Conservation (phyloP, 2,113 vertebrate species). For the Tragelaphus imberbis region DNA sequence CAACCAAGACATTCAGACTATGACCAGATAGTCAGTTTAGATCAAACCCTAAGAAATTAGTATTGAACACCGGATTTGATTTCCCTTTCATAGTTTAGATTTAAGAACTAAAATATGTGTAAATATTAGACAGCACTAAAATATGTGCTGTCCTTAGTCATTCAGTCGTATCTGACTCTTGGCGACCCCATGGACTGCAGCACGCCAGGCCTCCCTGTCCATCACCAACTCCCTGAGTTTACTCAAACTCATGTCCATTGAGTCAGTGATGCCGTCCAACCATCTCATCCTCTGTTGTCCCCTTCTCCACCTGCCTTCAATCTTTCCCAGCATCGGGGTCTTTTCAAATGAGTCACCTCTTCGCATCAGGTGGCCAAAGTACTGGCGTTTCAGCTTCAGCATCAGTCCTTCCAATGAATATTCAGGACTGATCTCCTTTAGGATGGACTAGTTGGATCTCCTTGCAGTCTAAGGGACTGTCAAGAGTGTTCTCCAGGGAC, state of each 20-base stretch:
- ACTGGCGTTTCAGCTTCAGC: not conserved
- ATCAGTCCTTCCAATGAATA: not conserved
- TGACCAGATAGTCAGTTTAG: not conserved
- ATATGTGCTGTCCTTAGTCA: not conserved
- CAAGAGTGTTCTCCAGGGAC: not conserved
- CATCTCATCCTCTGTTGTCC: not conserved
- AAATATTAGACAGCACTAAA: too few species aligned
- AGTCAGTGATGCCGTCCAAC: not conserved
- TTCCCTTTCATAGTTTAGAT: not conserved
- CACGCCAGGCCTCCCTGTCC: not conserved
- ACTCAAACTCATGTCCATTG: not conserved
- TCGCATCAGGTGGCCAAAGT: not conserved
- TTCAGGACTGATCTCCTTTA: not conserved
- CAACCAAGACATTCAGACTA: not conserved
- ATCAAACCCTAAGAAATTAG: not conserved
- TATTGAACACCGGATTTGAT: not conserved
- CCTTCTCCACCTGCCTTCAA: not conserved
- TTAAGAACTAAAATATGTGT: conserved; percentile 10
- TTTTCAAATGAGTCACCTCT: not conserved
- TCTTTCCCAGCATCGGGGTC: not conserved
- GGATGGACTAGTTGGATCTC: not conserved
- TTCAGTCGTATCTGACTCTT: not conserved
- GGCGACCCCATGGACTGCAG: not conserved
- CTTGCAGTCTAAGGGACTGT: not conserved
- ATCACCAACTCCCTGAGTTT: not conserved